Evolutionary conservation across 2,888 invertebrate genomes (phyloP).

Genomic region (Thecocarcelia acutangulata): DNA sequence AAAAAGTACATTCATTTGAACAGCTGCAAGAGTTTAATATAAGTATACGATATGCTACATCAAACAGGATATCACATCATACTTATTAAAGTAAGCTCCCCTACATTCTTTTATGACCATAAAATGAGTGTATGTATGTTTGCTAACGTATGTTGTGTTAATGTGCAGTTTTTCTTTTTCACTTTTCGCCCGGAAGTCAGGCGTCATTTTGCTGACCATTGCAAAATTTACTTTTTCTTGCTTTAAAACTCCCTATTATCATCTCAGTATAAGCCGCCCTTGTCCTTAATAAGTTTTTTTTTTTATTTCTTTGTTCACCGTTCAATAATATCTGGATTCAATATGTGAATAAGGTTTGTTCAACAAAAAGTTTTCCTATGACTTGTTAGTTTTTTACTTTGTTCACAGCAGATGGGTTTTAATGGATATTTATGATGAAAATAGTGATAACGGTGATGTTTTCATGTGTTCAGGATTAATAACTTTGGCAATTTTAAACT

Average conservation of each 20-base stretch:
- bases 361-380: constrained; percentile 52
- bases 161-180: constrained; percentile 72
- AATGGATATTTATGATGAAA: constrained; percentile 42
- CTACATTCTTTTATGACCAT: background rate
- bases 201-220: constrained; percentile 72
- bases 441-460: constrained; percentile 47
- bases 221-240: constrained; percentile 57
- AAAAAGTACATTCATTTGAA: constrained; percentile 62
- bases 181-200: constrained; percentile 68
- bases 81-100: constrained; percentile 14
- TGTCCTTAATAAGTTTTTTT: constrained; percentile 43
- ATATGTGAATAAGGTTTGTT: constrained; percentile 59
- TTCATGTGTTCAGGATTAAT: constrained; percentile 62
- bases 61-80: constrained; percentile 44
- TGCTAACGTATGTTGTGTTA: constrained; percentile 71
- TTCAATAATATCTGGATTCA: constrained; percentile 68
- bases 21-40: constrained; percentile 55
- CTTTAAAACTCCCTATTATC: constrained; percentile 31
- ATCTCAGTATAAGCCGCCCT: constrained; percentile 52
- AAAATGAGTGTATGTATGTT: too few relatives aligned
- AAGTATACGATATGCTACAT: constrained; percentile 36
- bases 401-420: constrained; percentile 55
- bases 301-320: constrained; percentile 30
- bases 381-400: constrained; percentile 58
- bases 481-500: constrained; percentile 56